phyloP scores from a whole-genome alignment of 1,140 invertebrate species.

The Neomicropteryx cornuta region DNA sequence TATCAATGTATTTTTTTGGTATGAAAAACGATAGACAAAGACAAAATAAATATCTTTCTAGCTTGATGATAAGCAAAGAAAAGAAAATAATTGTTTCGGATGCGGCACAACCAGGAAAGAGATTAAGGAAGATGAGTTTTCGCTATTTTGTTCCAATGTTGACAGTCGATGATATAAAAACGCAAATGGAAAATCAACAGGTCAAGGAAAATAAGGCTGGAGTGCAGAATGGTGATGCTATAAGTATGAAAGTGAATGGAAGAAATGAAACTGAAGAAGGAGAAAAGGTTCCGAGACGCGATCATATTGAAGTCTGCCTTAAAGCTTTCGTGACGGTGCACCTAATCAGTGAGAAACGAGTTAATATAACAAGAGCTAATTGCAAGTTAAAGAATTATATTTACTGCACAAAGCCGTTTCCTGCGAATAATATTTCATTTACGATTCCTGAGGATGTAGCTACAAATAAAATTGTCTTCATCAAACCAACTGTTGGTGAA shows the following conservation, averaged over 20 bases:
- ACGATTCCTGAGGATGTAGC: no score
- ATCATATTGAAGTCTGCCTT: conserved; percentile 14
- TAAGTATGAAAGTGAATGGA: conserved; percentile 3
- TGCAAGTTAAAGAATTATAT: conserved; percentile 10
- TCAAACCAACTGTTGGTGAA: no score
- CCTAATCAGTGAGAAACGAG: conserved; percentile 15
- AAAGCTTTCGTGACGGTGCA: conserved; percentile 12
- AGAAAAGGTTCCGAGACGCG: conserved; percentile 6
- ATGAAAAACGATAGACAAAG: conserved; percentile 35
- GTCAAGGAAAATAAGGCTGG: background rate
- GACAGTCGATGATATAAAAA: conserved; percentile 10
- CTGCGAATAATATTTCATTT: no score
- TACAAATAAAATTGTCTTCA: no score
- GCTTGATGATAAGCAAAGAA: conserved; percentile 10
- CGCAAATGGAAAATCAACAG: conserved; percentile 8
- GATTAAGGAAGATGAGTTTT: conserved; percentile 15
- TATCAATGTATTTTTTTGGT: conserved; percentile 37
- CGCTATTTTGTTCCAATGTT: conserved; percentile 20
- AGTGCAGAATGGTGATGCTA: background rate
- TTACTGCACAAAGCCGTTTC: conserved; percentile 13
- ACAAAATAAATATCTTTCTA: conserved; percentile 25
- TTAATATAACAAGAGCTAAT: conserved; percentile 13
- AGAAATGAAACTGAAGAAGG: conserved; percentile 3
- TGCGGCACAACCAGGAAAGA: conserved; percentile 19
- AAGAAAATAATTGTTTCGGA: conserved; percentile 18